A percentile compares a stretch with the other conserved stretches of the same genome.
Conservation (phyloP, 1,140 invertebrate genomes). For the Drosophila azteca region DNA sequence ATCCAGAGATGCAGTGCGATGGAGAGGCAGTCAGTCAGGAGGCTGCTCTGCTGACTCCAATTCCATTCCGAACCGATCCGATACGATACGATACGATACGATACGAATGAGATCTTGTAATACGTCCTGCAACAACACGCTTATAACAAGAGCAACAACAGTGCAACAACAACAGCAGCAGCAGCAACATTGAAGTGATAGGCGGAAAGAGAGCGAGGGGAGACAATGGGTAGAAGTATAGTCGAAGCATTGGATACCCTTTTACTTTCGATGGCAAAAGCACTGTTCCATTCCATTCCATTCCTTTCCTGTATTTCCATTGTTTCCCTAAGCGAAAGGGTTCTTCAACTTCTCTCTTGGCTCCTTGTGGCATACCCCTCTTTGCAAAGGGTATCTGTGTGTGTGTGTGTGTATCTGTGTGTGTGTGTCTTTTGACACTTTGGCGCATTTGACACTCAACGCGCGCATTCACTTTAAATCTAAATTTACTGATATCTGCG, state of each 20-base stretch:
- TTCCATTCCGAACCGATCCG: neutral
- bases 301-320: no score
- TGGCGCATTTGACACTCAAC: slow-evolving; percentile 83
- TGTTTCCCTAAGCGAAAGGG: no score
- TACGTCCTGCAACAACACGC: slow-evolving; percentile 48
- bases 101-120: slow-evolving; percentile 41
- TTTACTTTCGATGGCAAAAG: no score
- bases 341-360: no score
- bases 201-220: neutral
- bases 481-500: slow-evolving; percentile 83
- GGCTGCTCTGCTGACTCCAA: neutral
- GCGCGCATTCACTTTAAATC: slow-evolving; percentile 83
- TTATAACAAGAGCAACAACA: slow-evolving; percentile 45
- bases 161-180: slow-evolving; percentile 9
- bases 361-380: no score
- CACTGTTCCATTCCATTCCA: no score
- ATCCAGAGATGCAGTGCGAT: no score
- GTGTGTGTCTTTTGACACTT: slow-evolving; percentile 68
- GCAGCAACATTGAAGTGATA: no score
- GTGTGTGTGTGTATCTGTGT: slow-evolving; percentile 15
- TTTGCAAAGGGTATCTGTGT: no score
- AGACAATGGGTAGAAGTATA: neutral
- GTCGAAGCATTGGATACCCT: no score
- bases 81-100: slow-evolving; percentile 7
- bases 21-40: neutral